Base-by-base conservation (phyloP, 2,113 vertebrate genomes). In the Pomatostomus ruficeps region DNA sequence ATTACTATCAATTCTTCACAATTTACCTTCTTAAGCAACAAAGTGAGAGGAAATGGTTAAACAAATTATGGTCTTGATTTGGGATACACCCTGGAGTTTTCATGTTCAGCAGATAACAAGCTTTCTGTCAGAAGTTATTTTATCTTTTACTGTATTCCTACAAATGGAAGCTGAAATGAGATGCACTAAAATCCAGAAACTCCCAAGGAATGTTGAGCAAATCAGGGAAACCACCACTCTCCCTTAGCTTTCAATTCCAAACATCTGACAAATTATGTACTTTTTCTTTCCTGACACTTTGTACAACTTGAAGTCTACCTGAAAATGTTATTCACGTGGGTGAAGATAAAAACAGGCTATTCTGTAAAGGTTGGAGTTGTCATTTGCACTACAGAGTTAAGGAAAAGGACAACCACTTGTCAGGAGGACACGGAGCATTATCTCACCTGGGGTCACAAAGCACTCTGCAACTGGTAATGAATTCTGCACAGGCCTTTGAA, bases 391-490 rank as follows among this genome's bases (percentile, higher is more conserved):
- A 9, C 25, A 36, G 15, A 55, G 35, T 42, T 61, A 68, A 66
- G 33, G 45, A 36, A 82, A 83, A 79, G 8, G 2, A 33, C 19
- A 68, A 15, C 11, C 4, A 7, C 54, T 63, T 33, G 18, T 33
- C 51, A 74, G 42, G 16, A 24, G 16, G 15, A 22, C 46, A 62
- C 0, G 0, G 24, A 58, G 17, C 51, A 49, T 43, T 67, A 26
- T 63, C 38, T 88, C 7, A 6, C 40, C 59, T 25, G 43, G 33
- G 11, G 21, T 62, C 68, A 78, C 59, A 48, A 75, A 80, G 49
- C 40, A 38, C 24, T 48, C 26, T 33, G 43, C 72, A 68, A 57
- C 21, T 0, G 0, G 19, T 48, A 51, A n/a, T 14, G 36, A 66
- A 38, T 77, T 83, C 83, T 74, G 19, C 46, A 46, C 15, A 51